Conservation (phyloP, 1,140 invertebrate genomes). For the Colletes gigas region DNA sequence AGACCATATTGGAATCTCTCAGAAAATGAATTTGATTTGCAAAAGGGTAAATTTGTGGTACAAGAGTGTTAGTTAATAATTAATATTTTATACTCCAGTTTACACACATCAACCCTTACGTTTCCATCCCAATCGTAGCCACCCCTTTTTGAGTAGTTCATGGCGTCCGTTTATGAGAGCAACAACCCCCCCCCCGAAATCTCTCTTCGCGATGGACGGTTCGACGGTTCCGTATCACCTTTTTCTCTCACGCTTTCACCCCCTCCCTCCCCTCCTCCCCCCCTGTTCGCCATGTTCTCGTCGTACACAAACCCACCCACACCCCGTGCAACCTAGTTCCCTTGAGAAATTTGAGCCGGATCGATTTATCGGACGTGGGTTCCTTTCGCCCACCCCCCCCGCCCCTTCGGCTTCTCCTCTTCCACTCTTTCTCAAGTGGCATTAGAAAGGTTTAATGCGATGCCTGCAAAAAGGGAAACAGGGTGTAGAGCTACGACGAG, state of each 20-base stretch:
- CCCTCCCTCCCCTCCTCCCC: too few relatives aligned
- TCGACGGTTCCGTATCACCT: not conserved
- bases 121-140: too few relatives aligned
- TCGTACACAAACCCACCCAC: not conserved
- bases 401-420: not conserved
- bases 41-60: too few relatives aligned
- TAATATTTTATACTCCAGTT: too few relatives aligned
- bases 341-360: conserved; percentile 60
- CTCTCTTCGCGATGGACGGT: conserved; percentile 50
- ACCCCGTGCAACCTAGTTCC: conserved; percentile 21
- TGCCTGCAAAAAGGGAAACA: conserved; percentile 58
- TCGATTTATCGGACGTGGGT: conserved; percentile 58
- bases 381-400: not conserved
- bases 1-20: too few relatives aligned
- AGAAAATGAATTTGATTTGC: too few relatives aligned
- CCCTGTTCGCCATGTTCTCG: not conserved
- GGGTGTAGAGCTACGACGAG: conserved; percentile 34
- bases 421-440: conserved; percentile 48
- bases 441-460: conserved; percentile 63
- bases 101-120: too few relatives aligned
- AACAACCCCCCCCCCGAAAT: conserved; percentile 31
- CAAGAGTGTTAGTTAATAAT: too few relatives aligned
- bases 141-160: not conserved
- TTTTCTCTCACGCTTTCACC: not conserved
- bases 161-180: not conserved